A percentile compares a stretch with the other conserved stretches of the same genome.
Conservation (phyloP, 2,797 vertebrate genomes). For the Loris lydekkerianus region DNA sequence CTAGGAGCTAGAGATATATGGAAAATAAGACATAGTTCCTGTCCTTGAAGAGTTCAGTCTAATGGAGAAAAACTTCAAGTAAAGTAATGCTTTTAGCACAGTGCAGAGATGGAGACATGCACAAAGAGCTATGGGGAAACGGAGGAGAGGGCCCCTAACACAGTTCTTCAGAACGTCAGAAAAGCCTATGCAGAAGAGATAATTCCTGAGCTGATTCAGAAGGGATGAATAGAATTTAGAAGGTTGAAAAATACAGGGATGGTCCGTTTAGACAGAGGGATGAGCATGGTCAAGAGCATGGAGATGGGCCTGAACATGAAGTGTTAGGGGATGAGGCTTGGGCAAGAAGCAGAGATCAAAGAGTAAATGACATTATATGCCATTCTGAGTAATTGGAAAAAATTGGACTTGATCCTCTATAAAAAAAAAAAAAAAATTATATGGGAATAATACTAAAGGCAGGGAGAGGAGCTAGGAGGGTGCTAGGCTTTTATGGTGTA, state of each 20-base stretch:
- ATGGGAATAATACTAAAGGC: neutral
- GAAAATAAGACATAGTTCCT: neutral
- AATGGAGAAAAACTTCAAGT: neutral
- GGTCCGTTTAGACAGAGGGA: neutral
- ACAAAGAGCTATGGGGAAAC: neutral
- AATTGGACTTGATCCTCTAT: constrained; percentile 12
- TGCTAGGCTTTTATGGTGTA: neutral
- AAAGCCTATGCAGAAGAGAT: neutral
- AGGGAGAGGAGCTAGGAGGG: neutral
- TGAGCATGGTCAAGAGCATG: neutral
- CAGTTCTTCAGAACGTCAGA: neutral
- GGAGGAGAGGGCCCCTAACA: neutral
- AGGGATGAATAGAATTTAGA: neutral
- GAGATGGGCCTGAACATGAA: neutral
- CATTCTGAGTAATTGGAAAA: neutral
- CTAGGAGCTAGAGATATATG: neutral
- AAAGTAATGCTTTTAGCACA: constrained; percentile 1
- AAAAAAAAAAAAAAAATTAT: neutral
- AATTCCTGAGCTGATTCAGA: neutral
- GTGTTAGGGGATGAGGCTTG: neutral
- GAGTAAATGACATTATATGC: neutral
- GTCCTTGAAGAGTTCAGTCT: neutral
- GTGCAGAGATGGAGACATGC: neutral
- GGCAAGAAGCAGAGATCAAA: neutral
- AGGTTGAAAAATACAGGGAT: neutral